phyloP scores from a whole-genome alignment of 1,140 invertebrate species.

The Drosophila repleta region DNA sequence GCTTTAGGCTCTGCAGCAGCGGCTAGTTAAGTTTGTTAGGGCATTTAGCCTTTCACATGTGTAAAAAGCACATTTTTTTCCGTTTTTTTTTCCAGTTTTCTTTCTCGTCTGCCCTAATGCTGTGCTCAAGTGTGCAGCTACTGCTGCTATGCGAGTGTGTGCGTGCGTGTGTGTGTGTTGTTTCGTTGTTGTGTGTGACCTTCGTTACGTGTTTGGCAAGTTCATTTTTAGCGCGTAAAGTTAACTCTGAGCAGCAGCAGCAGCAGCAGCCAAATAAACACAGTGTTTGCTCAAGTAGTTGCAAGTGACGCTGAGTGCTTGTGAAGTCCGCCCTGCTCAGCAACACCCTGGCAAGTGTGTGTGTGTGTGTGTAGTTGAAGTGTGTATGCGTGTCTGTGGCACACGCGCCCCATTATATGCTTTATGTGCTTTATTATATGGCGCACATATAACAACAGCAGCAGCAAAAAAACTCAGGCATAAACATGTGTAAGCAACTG shows the following conservation, averaged over 20 bases:
- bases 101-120: slow-evolving; percentile 46
- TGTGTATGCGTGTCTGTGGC: slow-evolving; percentile 60
- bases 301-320: slow-evolving; percentile 59
- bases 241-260: slow-evolving; percentile 55
- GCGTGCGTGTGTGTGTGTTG: slow-evolving; percentile 34
- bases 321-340: background rate
- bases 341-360: background rate
- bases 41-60: slow-evolving; percentile 18
- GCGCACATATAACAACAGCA: slow-evolving; percentile 2
- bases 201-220: slow-evolving; percentile 81
- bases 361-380: slow-evolving; percentile 28
- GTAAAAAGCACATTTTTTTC: background rate
- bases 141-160: too few relatives aligned
- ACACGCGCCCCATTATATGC: slow-evolving; percentile 65
- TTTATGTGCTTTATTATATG: slow-evolving; percentile 66
- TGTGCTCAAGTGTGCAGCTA: slow-evolving; percentile 47
- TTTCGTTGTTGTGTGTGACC: slow-evolving; percentile 61
- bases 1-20: too few relatives aligned
- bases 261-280: slow-evolving; percentile 55
- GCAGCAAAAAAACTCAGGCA: slow-evolving; percentile 22
- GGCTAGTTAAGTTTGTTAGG: too few relatives aligned
- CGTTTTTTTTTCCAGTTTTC: background rate
- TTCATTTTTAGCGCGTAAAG: slow-evolving; percentile 76
- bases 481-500: slow-evolving; percentile 55
- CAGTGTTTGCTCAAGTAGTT: slow-evolving; percentile 55